Conservation (phyloP, 2,113 vertebrate species). For the Tenebrosternarchus preto region DNA sequence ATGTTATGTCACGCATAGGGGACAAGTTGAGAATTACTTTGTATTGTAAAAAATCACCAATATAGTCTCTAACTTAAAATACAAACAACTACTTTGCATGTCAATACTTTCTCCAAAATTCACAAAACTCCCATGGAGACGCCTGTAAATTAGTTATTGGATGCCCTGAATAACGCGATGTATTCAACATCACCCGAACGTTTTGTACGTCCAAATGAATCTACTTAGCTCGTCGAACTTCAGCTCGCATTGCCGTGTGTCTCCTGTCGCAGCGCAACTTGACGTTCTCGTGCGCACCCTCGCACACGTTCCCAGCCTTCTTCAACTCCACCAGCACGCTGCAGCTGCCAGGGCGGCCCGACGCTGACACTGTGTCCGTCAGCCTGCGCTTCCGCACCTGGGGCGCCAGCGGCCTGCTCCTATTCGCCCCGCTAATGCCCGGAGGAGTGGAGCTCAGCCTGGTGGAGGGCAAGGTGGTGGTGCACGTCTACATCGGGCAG, state of each 20-base stretch:
- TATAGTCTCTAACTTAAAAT: not conserved
- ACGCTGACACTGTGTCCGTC: conserved; percentile 85
- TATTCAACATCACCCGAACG: not conserved
- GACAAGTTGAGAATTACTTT: not conserved
- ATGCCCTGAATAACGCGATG: not conserved
- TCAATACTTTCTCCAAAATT: conserved; percentile 1
- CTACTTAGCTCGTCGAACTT: not conserved
- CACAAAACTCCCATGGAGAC: not conserved
- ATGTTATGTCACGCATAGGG: too few relatives aligned
- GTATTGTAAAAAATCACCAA: not conserved
- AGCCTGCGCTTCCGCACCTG: conserved; percentile 93
- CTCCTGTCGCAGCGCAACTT: conserved; percentile 80
- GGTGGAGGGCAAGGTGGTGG: conserved; percentile 84
- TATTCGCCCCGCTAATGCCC: conserved; percentile 84
- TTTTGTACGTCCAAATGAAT: not conserved
- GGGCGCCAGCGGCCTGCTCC: conserved; percentile 89
- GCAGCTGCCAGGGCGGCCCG: conserved; percentile 81
- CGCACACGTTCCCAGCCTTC: conserved; percentile 86
- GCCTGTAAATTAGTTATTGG: not conserved
- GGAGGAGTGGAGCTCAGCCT: conserved; percentile 88
- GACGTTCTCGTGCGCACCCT: conserved; percentile 90
- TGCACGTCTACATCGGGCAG: conserved; percentile 84
- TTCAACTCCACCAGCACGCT: conserved; percentile 94
- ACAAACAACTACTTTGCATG: not conserved
- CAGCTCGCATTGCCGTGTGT: conserved; percentile 3